A percentile compares a stretch with the other conserved stretches of the same genome.
phyloP scores from a whole-genome alignment of 2,113 vertebrate genomes.

The Tricholaema leucomelas region DNA sequence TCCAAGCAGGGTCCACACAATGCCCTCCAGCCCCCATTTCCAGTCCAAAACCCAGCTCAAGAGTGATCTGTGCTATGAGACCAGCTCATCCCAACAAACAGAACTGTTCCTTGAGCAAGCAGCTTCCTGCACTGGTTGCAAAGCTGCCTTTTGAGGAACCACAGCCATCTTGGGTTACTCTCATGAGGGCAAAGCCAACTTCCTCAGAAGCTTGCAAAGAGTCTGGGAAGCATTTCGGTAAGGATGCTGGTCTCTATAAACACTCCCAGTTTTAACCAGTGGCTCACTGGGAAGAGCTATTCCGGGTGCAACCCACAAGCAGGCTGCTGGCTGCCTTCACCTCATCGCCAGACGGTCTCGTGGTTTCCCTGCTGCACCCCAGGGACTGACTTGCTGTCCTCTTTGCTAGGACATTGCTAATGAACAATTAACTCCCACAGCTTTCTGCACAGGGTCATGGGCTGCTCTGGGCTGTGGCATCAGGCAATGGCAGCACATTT shows the following conservation, averaged over 20 bases:
- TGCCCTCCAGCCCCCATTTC: not conserved
- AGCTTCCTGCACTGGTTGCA: not conserved
- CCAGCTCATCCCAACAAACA: fast-evolving
- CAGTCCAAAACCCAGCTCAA: not conserved
- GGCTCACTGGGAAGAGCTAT: fast-evolving
- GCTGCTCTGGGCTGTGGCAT: not conserved
- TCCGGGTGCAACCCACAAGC: not conserved
- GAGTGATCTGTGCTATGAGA: not conserved
- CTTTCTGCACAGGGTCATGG: fast-evolving
- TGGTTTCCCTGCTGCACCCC: not conserved
- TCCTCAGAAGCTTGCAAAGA: not conserved
- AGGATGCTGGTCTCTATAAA: not conserved
- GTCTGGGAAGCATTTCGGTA: not conserved
- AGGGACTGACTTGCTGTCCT: fast-evolving
- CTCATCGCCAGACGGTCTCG: not conserved
- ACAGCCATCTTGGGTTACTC: not conserved
- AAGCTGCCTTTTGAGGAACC: not conserved
- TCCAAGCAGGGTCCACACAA: not conserved
- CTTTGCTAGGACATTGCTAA: not conserved
- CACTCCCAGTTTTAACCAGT: not conserved
- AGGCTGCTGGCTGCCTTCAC: not conserved
- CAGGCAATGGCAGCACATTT: not conserved
- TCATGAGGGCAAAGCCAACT: not conserved
- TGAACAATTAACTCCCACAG: not conserved
- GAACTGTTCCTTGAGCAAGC: not conserved